Conservation (phyloP, 2,113 vertebrate genomes). For the Plecotus auritus region DNA sequence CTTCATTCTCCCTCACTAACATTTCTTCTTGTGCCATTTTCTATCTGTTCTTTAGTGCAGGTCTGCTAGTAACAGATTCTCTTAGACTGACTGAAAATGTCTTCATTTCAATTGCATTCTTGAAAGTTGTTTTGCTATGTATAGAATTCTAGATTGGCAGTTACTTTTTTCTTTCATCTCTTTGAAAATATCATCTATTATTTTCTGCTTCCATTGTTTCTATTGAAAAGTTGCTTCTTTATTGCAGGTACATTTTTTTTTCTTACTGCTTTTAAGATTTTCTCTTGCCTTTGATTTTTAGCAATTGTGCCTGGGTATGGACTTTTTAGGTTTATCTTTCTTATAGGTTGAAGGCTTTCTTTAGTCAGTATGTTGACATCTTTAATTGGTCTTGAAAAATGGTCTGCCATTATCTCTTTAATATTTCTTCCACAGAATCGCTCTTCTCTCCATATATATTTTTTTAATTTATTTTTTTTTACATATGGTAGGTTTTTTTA, state of each 20-base stretch:
- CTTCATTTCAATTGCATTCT: not conserved
- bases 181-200: not conserved
- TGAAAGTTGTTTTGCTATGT: not conserved
- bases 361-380: not conserved
- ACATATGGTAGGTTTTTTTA: not conserved
- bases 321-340: not conserved
- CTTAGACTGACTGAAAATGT: not conserved
- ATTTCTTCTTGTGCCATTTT: slow-evolving; percentile 8
- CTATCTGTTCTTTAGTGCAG: not conserved
- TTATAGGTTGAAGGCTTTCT: not conserved
- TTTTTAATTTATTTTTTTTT: no score
- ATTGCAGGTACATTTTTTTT: not conserved
- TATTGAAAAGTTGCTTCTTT: not conserved
- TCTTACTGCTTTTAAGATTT: not conserved
- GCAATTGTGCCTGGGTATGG: not conserved
- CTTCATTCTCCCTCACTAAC: not conserved
- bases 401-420: not conserved
- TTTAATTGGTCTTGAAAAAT: not conserved
- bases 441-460: not conserved
- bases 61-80: not conserved
- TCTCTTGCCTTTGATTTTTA: slow-evolving; percentile 28
- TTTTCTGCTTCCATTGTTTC: not conserved
- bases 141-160: not conserved
- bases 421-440: not conserved
- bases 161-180: slow-evolving; percentile 2